Percentiles rank a stretch among this genome's conserved stretches.
Conservation (phyloP, 2,797 vertebrate species). For the Pipistrellus pipistrellus region DNA sequence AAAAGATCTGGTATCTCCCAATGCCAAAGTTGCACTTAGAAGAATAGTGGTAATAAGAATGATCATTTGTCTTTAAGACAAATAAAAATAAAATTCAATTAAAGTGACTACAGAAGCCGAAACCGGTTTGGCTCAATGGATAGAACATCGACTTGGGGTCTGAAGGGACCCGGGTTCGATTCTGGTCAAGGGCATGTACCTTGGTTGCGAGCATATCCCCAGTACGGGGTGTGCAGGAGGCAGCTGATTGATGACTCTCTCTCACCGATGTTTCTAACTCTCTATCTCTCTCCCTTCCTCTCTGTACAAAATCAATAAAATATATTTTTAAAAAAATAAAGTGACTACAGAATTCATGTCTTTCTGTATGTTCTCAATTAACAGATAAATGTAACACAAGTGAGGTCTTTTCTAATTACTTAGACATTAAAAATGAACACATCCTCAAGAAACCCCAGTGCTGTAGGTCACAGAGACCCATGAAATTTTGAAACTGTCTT, state of each 20-base stretch:
- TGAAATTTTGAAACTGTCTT: neutral
- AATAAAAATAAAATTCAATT: conserved; percentile 42
- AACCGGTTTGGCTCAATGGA: too few species aligned
- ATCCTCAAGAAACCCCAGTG: neutral
- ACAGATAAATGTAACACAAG: neutral
- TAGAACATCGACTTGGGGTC: too few species aligned
- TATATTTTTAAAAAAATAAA: too few species aligned
- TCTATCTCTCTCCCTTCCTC: too few species aligned
- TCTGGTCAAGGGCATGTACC: too few species aligned
- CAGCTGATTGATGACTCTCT: too few species aligned
- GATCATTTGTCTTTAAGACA: neutral
- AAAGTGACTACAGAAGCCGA: conserved; percentile 11
- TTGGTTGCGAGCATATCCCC: too few species aligned
- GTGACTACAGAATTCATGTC: conserved; percentile 6
- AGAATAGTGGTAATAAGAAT: neutral
- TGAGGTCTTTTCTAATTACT: neutral
- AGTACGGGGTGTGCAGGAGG: too few species aligned
- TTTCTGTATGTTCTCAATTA: neutral
- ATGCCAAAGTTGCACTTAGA: neutral
- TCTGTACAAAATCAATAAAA: too few species aligned
- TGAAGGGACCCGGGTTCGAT: too few species aligned
- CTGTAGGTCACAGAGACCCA: neutral
- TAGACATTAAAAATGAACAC: conserved; percentile 12
- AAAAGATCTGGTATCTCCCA: neutral
- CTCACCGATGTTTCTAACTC: too few species aligned